These are phyloP conservation scores for Pygoscelis antarcticus DNA, from an alignment of 2,113 vertebrate species.

Conservation along the genomic window DNA sequence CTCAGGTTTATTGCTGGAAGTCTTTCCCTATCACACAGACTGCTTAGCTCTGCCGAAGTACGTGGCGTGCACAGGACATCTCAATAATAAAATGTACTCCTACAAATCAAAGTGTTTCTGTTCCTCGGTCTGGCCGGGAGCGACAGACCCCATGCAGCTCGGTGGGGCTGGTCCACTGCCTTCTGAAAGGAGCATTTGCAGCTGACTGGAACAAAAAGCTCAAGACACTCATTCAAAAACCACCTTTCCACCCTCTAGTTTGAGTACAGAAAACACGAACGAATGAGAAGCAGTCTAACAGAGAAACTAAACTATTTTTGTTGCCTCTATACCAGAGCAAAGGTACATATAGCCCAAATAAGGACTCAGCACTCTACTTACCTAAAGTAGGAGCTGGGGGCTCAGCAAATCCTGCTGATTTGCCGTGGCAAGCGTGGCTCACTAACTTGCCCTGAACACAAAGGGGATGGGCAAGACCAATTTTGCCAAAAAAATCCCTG, in stretches of 20 bases:
- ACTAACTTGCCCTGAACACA: background rate
- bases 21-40: background rate
- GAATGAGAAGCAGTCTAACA: background rate
- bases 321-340: background rate
- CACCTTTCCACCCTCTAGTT: background rate
- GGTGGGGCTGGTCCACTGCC: fast-evolving
- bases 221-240: background rate
- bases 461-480: background rate
- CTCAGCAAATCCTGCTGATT: background rate
- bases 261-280: background rate
- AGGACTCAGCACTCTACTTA: background rate
- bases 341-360: background rate
- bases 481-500: background rate
- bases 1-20: background rate
- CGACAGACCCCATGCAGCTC: background rate
- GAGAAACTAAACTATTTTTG: background rate
- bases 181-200: background rate
- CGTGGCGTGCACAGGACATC: fast-evolving
- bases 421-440: background rate
- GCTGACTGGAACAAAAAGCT: background rate
- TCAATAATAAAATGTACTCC: background rate
- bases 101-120: background rate
- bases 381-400: background rate
- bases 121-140: background rate
- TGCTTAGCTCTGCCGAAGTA: background rate